These are phyloP conservation scores for Polietes domitor DNA, from an alignment of 2,888 invertebrate genomes.

Conservation along the genomic window DNA sequence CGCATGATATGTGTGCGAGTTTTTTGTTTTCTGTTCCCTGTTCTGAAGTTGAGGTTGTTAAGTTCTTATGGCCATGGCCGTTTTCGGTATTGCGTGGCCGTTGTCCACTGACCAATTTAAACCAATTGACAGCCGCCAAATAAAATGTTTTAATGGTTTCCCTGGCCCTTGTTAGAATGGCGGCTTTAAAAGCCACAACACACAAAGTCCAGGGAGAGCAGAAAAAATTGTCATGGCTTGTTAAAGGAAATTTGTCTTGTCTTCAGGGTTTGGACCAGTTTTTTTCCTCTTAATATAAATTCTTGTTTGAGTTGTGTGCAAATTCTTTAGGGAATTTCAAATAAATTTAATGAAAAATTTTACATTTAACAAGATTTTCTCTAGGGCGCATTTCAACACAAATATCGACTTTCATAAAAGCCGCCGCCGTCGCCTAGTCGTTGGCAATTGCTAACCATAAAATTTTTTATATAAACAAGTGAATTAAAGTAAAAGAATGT, in stretches of 20 bases:
- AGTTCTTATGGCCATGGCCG: constrained; percentile 4
- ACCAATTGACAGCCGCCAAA: constrained; percentile 68
- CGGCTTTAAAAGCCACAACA: constrained; percentile 28
- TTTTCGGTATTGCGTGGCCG: constrained; percentile 29
- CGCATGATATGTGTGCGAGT: constrained; percentile 79
- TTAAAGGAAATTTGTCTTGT: constrained; percentile 65
- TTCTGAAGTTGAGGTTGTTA: constrained; percentile 6
- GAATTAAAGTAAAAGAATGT: constrained; percentile 36
- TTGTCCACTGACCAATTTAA: constrained; percentile 63
- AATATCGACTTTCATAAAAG: background rate
- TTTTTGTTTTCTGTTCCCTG: constrained; percentile 64
- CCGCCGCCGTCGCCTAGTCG: background rate
- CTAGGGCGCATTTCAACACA: background rate
- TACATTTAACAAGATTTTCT: background rate
- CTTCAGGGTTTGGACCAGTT: background rate
- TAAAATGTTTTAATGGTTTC: constrained; percentile 65
- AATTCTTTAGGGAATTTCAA: constrained; percentile 51
- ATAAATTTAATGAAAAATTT: constrained; percentile 17
- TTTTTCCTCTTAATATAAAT: background rate
- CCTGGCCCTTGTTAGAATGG: constrained; percentile 51
- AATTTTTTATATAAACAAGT: constrained; percentile 19
- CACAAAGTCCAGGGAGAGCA: constrained; percentile 11
- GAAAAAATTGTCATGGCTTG: constrained; percentile 53
- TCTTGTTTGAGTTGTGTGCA: background rate
- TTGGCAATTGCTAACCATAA: constrained; percentile 31